phyloP scores from a whole-genome alignment of 2,888 invertebrate genomes.

The Tineola bisselliella region DNA sequence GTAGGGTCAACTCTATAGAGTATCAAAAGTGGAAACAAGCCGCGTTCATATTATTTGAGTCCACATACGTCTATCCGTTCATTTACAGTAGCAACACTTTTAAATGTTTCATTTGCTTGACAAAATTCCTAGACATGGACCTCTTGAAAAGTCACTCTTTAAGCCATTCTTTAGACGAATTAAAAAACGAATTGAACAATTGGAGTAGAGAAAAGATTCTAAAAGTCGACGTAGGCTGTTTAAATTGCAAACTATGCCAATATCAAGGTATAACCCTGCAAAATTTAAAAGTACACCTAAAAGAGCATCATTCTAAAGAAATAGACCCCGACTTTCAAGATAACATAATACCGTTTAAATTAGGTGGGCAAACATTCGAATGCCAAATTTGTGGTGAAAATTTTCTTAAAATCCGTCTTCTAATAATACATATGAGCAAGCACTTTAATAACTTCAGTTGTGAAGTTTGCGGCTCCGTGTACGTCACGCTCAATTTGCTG shows the following conservation, averaged over 20 bases:
- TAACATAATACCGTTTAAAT: slow-evolving; percentile 46
- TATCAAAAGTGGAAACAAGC: slow-evolving; percentile 34
- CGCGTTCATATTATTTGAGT: slow-evolving; percentile 38
- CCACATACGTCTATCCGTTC: slow-evolving; percentile 45
- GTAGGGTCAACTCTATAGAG: slow-evolving; percentile 18
- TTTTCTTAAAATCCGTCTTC: slow-evolving; percentile 35
- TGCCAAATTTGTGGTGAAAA: slow-evolving; percentile 43
- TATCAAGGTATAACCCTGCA: slow-evolving; percentile 25
- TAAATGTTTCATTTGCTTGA: slow-evolving; percentile 42
- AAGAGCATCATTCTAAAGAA: slow-evolving; percentile 31
- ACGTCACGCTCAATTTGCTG: slow-evolving; percentile 34
- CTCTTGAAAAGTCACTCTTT: slow-evolving; percentile 33
- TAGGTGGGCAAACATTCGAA: slow-evolving; percentile 32
- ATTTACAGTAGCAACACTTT: slow-evolving; percentile 39
- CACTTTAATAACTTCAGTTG: slow-evolving; percentile 52
- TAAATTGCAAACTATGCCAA: slow-evolving; percentile 42
- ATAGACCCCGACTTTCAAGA: slow-evolving; percentile 33
- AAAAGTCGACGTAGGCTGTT: slow-evolving; percentile 40
- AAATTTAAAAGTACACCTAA: slow-evolving; percentile 36
- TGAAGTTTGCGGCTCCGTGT: slow-evolving; percentile 45
- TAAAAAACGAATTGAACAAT: slow-evolving; percentile 31
- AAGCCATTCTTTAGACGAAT: slow-evolving; percentile 31
- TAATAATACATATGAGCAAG: slow-evolving; percentile 50
- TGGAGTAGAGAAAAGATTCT: slow-evolving; percentile 33
- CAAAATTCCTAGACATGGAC: slow-evolving; percentile 28